Evolutionary conservation across 2,113 vertebrate species (phyloP).

Genomic region (Brachyistius frenatus): DNA sequence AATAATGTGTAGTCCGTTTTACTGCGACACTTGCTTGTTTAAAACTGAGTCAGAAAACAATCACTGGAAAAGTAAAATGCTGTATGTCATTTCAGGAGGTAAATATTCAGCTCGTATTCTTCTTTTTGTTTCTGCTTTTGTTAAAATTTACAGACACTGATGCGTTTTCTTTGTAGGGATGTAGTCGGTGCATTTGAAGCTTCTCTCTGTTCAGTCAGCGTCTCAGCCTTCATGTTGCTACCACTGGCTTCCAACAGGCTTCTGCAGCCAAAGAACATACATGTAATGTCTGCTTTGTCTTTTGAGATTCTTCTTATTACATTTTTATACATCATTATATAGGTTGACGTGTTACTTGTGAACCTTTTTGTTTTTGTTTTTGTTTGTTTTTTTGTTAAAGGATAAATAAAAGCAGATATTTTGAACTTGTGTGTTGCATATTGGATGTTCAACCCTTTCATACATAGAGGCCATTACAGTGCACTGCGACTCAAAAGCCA

Average conservation of each 20-base stretch:
- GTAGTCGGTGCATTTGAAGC: conserved; percentile 70
- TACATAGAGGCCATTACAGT: too few relatives aligned
- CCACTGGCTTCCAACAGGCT: conserved; percentile 83
- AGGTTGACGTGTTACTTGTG: conserved; percentile 57
- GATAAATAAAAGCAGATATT: conserved; percentile 75
- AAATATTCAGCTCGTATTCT: conserved; percentile 41
- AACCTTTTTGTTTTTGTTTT: conserved; percentile 20
- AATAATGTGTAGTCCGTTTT: conserved; percentile 35
- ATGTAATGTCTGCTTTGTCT: conserved; percentile 60
- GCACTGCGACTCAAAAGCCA: too few relatives aligned
- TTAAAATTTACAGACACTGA: conserved; percentile 77
- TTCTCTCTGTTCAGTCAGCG: conserved; percentile 83
- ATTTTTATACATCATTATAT: conserved; percentile 67
- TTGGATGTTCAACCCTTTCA: too few relatives aligned
- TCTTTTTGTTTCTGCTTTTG: conserved; percentile 48
- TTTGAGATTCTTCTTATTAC: conserved; percentile 58
- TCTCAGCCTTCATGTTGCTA: conserved; percentile 81
- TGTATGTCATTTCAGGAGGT: conserved; percentile 60
- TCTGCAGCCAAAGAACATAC: conserved; percentile 94
- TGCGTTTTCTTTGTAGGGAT: conserved; percentile 87
- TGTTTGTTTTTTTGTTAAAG: conserved; percentile 53
- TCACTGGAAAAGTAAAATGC: conserved; percentile 69
- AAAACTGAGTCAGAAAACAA: conserved; percentile 47
- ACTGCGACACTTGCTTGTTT: conserved; percentile 36
- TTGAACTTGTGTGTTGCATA: conserved; percentile 29